Percentiles rank a stretch among this genome's conserved stretches.
Evolutionary conservation across 30 jellyfish, hydroid and myxozoan genomes (phyloP).

Genomic region (Sanderia malayensis): DNA sequence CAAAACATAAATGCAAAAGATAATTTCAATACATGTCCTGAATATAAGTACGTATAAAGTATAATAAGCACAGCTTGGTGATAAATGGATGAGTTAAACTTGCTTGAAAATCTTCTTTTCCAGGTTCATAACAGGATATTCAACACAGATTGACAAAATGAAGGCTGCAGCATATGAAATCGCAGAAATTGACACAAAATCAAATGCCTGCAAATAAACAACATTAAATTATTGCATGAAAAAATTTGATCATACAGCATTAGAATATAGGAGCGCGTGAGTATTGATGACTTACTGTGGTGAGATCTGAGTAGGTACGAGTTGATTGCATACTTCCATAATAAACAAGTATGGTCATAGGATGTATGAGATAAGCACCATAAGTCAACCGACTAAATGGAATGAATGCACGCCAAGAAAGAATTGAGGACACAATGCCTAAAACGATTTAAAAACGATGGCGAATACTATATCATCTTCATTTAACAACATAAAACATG

Average conservation of each 20-base stretch:
- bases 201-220: slow-evolving; percentile 36
- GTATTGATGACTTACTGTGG: slow-evolving; percentile 68
- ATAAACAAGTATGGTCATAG: slow-evolving; percentile 44
- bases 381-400: slow-evolving; percentile 87
- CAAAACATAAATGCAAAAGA: too few relatives aligned
- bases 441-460: too few relatives aligned
- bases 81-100: too few relatives aligned
- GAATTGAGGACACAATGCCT: slow-evolving; percentile 70
- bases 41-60: too few relatives aligned
- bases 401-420: slow-evolving; percentile 83
- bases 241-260: too few relatives aligned
- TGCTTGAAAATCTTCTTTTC: slow-evolving; percentile 50
- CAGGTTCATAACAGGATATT: slow-evolving; percentile 72
- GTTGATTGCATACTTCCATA: slow-evolving; percentile 31
- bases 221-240: background rate
- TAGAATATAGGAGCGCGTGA: too few relatives aligned
- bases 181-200: slow-evolving; percentile 48
- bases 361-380: slow-evolving; percentile 85
- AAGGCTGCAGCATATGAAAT: slow-evolving; percentile 79
- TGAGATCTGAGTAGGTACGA: slow-evolving; percentile 51
- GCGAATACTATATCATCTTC: too few relatives aligned
- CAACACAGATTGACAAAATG: slow-evolving; percentile 71
- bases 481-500: too few relatives aligned
- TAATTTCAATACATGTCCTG: too few relatives aligned
- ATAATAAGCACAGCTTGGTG: too few relatives aligned